Conservation (phyloP, 2,797 vertebrate species). For the Limosa lapponica region DNA sequence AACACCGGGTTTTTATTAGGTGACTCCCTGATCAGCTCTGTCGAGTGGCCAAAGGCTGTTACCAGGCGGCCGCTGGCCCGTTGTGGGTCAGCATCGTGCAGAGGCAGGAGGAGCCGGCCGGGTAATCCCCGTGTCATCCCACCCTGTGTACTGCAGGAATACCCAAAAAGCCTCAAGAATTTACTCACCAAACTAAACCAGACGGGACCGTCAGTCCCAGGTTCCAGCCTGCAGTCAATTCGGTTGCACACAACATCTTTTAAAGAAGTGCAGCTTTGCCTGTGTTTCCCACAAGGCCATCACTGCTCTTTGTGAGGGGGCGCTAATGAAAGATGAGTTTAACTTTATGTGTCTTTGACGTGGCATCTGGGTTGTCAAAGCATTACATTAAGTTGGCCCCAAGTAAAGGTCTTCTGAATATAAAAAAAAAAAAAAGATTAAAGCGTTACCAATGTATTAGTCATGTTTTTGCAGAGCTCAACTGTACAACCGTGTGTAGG, state of each 20-base stretch:
- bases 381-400: neutral
- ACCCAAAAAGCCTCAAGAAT: neutral
- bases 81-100: neutral
- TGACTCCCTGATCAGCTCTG: neutral
- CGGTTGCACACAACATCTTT: rapidly evolving
- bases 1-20: neutral
- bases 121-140: rapidly evolving
- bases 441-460: neutral
- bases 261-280: neutral
- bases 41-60: neutral
- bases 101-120: neutral
- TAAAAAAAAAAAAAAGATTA: neutral
- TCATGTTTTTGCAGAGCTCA: neutral
- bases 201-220: neutral
- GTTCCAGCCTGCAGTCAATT: neutral
- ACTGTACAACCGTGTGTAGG: rapidly evolving
- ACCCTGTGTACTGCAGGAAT: rapidly evolving
- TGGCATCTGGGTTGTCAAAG: neutral
- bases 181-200: neutral
- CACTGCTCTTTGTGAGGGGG: neutral
- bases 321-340: neutral
- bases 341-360: neutral
- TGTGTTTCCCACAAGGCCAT: neutral
- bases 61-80: rapidly evolving
- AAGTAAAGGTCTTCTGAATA: neutral